Conservation (phyloP, 2,113 vertebrate genomes). For the Sminthopsis crassicaudata region DNA sequence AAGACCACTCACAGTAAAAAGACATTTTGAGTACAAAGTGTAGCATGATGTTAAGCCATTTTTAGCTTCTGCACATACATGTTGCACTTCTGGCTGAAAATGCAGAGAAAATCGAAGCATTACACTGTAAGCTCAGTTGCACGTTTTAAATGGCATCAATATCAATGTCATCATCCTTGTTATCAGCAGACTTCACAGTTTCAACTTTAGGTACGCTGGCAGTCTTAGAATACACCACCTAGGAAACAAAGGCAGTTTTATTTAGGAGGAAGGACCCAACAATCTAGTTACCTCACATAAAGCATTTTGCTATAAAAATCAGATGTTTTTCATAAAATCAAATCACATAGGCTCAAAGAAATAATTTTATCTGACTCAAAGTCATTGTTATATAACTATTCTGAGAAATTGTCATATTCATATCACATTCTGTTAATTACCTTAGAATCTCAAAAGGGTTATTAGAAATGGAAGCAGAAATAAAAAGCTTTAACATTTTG, state of each 20-base stretch:
- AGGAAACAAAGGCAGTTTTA: constrained; percentile 49
- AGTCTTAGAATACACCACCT: constrained; percentile 97
- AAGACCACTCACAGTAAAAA: constrained; percentile 86
- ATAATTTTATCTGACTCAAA: background rate
- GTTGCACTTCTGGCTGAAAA: constrained; percentile 86
- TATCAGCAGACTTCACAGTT: constrained; percentile 92
- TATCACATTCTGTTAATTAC: background rate
- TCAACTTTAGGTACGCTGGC: constrained; percentile 96
- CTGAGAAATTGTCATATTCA: background rate
- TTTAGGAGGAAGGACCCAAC: background rate
- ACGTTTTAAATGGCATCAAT: constrained; percentile 96
- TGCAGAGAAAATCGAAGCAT: constrained; percentile 79
- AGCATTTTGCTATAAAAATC: background rate
- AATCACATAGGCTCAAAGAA: background rate
- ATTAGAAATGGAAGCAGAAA: background rate
- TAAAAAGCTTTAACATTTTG: background rate
- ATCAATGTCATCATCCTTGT: constrained; percentile 97
- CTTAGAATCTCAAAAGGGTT: background rate
- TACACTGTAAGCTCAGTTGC: constrained; percentile 76
- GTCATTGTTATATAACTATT: background rate
- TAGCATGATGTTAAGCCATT: constrained; percentile 86
- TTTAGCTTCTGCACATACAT: constrained; percentile 85
- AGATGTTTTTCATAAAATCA: background rate
- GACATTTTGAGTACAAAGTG: constrained; percentile 84
- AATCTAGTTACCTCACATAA: background rate